phyloP scores from a whole-genome alignment of 2,113 vertebrate species.

The Spea multiplicata region DNA sequence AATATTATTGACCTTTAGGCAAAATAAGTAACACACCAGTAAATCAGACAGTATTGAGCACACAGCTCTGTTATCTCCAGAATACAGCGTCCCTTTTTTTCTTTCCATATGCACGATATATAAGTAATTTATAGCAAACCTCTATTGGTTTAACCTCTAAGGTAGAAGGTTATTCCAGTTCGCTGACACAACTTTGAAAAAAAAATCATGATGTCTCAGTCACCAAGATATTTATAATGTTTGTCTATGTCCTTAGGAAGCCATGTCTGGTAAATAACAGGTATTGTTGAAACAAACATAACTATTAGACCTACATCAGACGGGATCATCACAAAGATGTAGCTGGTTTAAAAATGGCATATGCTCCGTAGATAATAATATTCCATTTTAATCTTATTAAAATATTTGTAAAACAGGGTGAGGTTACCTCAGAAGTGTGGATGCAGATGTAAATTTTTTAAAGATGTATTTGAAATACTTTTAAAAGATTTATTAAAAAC shows the following conservation, averaged over 20 bases:
- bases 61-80: background rate
- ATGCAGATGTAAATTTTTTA: too few species aligned
- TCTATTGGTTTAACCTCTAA: constrained; percentile 34
- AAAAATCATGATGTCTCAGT: background rate
- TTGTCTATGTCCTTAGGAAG: background rate
- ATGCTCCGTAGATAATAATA: too few species aligned
- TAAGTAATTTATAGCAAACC: constrained; percentile 15
- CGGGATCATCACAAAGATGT: too few species aligned
- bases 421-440: too few species aligned
- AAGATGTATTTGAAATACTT: too few species aligned
- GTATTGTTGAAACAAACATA: background rate
- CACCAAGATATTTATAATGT: constrained; percentile 2
- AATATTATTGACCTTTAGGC: background rate
- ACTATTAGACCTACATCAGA: too few species aligned
- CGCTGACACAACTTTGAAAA: background rate
- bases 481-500: too few species aligned
- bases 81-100: constrained; percentile 4
- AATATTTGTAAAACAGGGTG: too few species aligned
- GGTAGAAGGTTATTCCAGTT: constrained; percentile 8
- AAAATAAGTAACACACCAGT: background rate
- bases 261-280: background rate
- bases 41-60: constrained; percentile 8
- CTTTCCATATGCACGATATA: background rate
- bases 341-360: too few species aligned
- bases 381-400: too few species aligned